A percentile compares a stretch with the other conserved stretches of the same genome.
These are phyloP conservation scores for Eremophila alpestris DNA, from an alignment of 2,797 vertebrate species.

Conservation along the genomic window DNA sequence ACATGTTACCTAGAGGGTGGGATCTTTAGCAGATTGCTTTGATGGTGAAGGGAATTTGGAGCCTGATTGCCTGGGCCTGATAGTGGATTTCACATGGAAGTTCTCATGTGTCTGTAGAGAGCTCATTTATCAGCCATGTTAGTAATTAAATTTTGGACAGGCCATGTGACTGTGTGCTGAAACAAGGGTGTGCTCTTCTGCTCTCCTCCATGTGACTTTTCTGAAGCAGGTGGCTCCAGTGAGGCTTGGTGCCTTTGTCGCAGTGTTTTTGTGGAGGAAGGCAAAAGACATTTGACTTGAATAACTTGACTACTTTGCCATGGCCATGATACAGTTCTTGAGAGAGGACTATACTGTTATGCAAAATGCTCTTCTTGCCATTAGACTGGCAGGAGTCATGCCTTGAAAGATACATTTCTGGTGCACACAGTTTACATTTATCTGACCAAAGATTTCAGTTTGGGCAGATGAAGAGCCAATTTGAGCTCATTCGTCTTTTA, in stretches of 20 bases:
- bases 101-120: not conserved
- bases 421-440: not conserved
- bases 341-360: not conserved
- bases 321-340: not conserved
- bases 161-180: accelerated
- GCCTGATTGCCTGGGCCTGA: not conserved
- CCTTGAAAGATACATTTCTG: not conserved
- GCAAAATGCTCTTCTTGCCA: not conserved
- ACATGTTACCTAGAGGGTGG: not conserved
- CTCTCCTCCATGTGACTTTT: not conserved
- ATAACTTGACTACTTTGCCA: not conserved
- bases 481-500: not conserved
- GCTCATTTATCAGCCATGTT: not conserved
- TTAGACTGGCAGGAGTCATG: not conserved
- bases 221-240: not conserved
- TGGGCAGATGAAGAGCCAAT: not conserved
- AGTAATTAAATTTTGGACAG: not conserved
- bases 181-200: not conserved
- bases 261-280: not conserved
- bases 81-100: not conserved
- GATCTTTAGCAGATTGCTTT: not conserved
- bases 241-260: not conserved
- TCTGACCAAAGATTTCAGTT: not conserved
- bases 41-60: not conserved
- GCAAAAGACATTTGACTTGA: not conserved